Base-by-base conservation (phyloP, 2,888 invertebrate species). In the Drosophila macrospina region DNA sequence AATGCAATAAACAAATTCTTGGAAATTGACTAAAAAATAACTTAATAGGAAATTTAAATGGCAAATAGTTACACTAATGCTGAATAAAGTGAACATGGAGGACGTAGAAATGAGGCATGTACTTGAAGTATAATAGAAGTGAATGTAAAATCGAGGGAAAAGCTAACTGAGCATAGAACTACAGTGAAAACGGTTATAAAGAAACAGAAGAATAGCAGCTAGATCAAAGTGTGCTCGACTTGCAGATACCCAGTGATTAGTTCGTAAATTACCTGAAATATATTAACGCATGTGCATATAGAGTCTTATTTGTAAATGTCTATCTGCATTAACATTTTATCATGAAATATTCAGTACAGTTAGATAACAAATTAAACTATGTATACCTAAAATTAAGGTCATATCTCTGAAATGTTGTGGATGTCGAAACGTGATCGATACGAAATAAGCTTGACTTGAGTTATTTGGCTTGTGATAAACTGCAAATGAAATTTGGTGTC, bases 311-410 rank as follows among this genome's bases (percentile, higher is more conserved):
- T 28, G 6, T 28, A 28, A 28, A 28, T 28, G 20, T 20, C 20
- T 28, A 28, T 28, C 28, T 28, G 20, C 11, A 41, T 16, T 10
- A 42, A 30, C 16, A 34, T 34, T 52, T 52, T 52, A 32, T 52
- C 52, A 41, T 32, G 10, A 41, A 52, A 41, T 52, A 41, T 41
- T 30, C 6, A 20, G 30, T 8, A 52, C 41, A 32, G 30, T 30
- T 52, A 30, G 39, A 52, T 39, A 52, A 52, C n/a, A 7, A 52
- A 30, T 41, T 52, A 15, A 39, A 28, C 51, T 39, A 51, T 28
- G 36, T 15, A 15, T 11, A 6, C 1, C 28, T 20, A 7, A 1
- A 20, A 30, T 52, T 30, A 7, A n/a, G 52, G n/a, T 41, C 30
- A 41, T 30, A 41, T 52, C 15, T 32, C 20, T n/a, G 10, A 48